phyloP scores from a whole-genome alignment of 2,888 invertebrate species.

The Gordius sp. region DNA sequence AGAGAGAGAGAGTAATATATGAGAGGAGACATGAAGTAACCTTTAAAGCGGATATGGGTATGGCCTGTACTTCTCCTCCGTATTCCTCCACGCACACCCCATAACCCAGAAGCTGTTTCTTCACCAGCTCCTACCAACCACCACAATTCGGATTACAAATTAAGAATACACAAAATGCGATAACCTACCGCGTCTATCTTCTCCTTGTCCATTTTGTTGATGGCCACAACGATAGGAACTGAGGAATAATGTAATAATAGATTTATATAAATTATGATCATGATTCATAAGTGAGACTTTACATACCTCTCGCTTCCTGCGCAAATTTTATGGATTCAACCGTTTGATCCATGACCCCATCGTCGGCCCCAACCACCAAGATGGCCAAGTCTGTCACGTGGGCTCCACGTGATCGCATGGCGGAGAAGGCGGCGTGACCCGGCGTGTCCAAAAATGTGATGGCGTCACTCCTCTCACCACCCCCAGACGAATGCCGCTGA shows the following conservation, averaged over 20 bases:
- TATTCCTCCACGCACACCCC: slow-evolving; percentile 56
- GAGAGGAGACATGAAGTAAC: slow-evolving; percentile 18
- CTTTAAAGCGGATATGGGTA: slow-evolving; percentile 66
- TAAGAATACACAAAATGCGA: too few species aligned
- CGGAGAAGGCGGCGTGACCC: slow-evolving; percentile 81
- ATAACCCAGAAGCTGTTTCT: slow-evolving; percentile 45
- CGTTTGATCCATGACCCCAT: slow-evolving; percentile 95
- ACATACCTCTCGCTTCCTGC: slow-evolving; percentile 41
- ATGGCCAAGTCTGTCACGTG: slow-evolving; percentile 75
- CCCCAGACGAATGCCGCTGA: too few species aligned
- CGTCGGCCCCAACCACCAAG: slow-evolving; percentile 86
- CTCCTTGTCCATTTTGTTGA: slow-evolving; percentile 88
- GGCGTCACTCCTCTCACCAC: too few species aligned
- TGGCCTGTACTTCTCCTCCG: slow-evolving; percentile 69
- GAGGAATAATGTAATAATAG: slow-evolving; percentile 27
- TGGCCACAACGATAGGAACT: slow-evolving; percentile 80
- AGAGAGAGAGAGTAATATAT: slow-evolving; percentile 19
- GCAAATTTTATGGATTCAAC: slow-evolving; percentile 65
- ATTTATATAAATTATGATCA: not conserved
- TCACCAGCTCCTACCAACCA: slow-evolving; percentile 43
- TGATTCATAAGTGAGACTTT: not conserved
- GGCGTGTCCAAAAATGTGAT: slow-evolving; percentile 92
- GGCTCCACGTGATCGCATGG: slow-evolving; percentile 82
- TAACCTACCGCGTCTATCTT: slow-evolving; percentile 55
- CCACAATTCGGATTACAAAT: too few species aligned